A percentile compares a stretch with the other conserved stretches of the same genome.
phyloP scores from a whole-genome alignment of 2,888 invertebrate genomes.

The Phortica okadai region DNA sequence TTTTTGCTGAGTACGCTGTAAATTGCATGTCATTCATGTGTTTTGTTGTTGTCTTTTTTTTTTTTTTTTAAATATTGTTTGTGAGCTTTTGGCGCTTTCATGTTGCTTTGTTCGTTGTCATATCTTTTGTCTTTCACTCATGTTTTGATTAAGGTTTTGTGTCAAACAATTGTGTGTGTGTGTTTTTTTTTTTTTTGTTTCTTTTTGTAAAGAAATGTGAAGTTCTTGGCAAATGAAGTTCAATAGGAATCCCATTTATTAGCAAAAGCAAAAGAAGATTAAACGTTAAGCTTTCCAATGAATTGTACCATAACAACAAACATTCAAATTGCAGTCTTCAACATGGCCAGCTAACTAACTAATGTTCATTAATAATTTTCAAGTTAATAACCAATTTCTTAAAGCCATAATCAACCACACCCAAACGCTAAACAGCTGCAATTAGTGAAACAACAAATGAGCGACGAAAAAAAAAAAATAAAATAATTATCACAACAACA shows the following conservation, averaged over 20 bases:
- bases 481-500: not conserved
- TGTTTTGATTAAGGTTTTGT: slow-evolving; percentile 10
- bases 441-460: not conserved
- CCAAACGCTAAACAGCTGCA: not conserved
- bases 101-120: slow-evolving; percentile 5
- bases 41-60: not conserved
- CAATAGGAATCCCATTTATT: too few species aligned
- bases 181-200: not conserved
- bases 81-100: not conserved
- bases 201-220: not conserved
- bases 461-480: not conserved
- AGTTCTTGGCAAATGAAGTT: too few species aligned
- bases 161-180: slow-evolving; percentile 3
- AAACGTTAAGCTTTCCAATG: too few species aligned
- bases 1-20: slow-evolving; percentile 23
- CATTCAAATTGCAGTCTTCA: too few species aligned
- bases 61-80: not conserved
- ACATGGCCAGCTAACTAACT: too few species aligned
- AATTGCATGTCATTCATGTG: not conserved
- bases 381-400: not conserved
- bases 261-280: too few species aligned
- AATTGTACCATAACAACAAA: too few species aligned
- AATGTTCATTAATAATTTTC: not conserved
- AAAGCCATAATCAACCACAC: not conserved
- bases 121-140: slow-evolving; percentile 4